These are phyloP conservation scores for Salvelinus fontinalis DNA, from an alignment of 2,113 vertebrate genomes.

Conservation along the genomic window DNA sequence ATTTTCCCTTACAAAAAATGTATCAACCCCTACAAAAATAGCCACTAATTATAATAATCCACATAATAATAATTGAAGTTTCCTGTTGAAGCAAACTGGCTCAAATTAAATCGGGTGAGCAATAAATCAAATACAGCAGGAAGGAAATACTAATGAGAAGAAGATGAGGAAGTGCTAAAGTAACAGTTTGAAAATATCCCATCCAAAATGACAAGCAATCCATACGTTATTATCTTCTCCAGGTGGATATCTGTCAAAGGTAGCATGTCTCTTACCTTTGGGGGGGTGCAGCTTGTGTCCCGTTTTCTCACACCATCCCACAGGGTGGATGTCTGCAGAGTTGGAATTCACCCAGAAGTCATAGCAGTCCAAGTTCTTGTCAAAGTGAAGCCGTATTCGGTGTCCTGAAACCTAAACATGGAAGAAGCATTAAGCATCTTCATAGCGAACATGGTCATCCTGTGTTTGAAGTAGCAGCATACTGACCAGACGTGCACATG, in stretches of 20 bases:
- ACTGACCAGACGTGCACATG: not conserved
- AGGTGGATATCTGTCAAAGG: not conserved
- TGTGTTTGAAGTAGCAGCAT: not conserved
- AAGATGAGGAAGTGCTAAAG: no score
- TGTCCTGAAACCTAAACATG: slow-evolving; percentile 80
- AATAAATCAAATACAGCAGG: no score
- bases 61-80: no score
- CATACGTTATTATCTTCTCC: not conserved
- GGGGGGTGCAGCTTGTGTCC: slow-evolving; percentile 84
- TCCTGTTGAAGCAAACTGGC: no score
- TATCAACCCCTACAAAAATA: no score
- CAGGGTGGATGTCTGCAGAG: slow-evolving; percentile 83
- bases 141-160: no score
- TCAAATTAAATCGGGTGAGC: no score
- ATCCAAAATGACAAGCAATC: no score
- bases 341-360: slow-evolving; percentile 87
- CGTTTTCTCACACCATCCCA: slow-evolving; percentile 87
- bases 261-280: slow-evolving; percentile 67
- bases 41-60: no score
- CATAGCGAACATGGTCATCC: not conserved
- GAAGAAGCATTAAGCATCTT: not conserved
- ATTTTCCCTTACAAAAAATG: no score
- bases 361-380: slow-evolving; percentile 82
- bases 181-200: no score
- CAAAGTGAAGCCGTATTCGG: slow-evolving; percentile 83